Percentiles rank a stretch among this genome's conserved stretches.
Conservation (phyloP, 2,888 invertebrate genomes). For the Lithosia quadra region DNA sequence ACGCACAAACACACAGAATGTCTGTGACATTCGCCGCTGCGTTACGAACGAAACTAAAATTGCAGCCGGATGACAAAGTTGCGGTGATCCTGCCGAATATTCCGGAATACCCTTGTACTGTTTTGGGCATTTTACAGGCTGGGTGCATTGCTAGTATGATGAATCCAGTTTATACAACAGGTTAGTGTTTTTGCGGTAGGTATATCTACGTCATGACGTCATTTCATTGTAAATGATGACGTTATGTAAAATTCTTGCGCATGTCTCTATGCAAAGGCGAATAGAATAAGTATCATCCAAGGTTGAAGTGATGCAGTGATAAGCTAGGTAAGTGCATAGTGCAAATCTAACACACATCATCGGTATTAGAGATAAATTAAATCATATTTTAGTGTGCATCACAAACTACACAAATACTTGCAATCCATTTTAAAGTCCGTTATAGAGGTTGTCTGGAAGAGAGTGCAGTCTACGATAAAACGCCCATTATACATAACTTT, state of each 20-base stretch:
- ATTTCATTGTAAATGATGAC: no score
- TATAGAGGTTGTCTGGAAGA: no score
- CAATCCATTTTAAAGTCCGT: no score
- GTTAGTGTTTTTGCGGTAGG: conserved; percentile 56
- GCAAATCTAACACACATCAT: not conserved
- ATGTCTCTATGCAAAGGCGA: not conserved
- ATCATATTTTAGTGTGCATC: no score
- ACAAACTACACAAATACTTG: no score
- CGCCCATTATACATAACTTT: no score
- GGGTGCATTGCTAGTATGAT: conserved; percentile 90
- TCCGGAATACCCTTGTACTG: conserved; percentile 90
- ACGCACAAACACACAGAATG: conserved; percentile 88
- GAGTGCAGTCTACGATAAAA: no score
- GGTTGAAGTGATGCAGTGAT: not conserved
- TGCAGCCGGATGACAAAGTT: conserved; percentile 89
- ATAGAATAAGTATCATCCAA: not conserved
- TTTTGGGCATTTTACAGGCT: conserved; percentile 89
- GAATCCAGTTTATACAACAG: conserved; percentile 87
- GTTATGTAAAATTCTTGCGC: not conserved
- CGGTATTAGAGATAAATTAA: no score
- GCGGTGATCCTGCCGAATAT: conserved; percentile 91
- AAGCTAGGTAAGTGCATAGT: not conserved
- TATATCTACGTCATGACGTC: no score
- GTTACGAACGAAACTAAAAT: conserved; percentile 88
- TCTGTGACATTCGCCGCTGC: conserved; percentile 88